These are phyloP conservation scores for Gymnarchus niloticus DNA, from an alignment of 2,113 vertebrate species.

Conservation along the genomic window DNA sequence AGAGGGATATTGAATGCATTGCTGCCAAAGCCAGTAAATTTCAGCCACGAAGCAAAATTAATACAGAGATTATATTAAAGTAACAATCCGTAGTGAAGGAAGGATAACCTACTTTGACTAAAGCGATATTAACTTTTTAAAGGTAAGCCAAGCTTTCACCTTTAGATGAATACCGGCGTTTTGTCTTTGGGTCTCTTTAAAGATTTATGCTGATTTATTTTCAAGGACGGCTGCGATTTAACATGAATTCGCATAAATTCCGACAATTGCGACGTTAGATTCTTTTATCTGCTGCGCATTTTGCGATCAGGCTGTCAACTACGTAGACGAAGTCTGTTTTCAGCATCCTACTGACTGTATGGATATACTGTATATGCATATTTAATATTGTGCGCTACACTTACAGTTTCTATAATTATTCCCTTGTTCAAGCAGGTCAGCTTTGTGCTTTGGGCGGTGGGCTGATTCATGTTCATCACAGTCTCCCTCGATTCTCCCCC, in stretches of 20 bases:
- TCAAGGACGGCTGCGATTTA: constrained; percentile 14
- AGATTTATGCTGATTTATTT: constrained; percentile 1
- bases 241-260: not conserved
- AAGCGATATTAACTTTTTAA: constrained; percentile 33
- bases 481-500: not conserved
- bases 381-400: not conserved
- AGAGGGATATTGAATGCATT: constrained; percentile 31
- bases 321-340: constrained; percentile 14
- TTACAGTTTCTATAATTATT: not conserved
- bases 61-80: constrained; percentile 4
- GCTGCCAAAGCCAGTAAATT: constrained; percentile 30
- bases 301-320: constrained; percentile 39
- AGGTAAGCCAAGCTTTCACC: constrained; percentile 44
- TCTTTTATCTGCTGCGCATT: constrained; percentile 49
- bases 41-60: constrained; percentile 21
- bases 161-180: not conserved
- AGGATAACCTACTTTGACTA: constrained; percentile 13
- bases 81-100: constrained; percentile 2
- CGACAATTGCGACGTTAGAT: not conserved
- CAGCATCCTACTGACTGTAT: not conserved
- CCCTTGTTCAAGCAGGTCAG: not conserved
- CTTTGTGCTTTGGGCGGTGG: not conserved
- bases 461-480: not conserved
- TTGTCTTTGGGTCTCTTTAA: not conserved
- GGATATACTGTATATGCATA: not conserved